Base-by-base conservation (phyloP, 2,888 invertebrate species). In the Ferrisia virgata region DNA sequence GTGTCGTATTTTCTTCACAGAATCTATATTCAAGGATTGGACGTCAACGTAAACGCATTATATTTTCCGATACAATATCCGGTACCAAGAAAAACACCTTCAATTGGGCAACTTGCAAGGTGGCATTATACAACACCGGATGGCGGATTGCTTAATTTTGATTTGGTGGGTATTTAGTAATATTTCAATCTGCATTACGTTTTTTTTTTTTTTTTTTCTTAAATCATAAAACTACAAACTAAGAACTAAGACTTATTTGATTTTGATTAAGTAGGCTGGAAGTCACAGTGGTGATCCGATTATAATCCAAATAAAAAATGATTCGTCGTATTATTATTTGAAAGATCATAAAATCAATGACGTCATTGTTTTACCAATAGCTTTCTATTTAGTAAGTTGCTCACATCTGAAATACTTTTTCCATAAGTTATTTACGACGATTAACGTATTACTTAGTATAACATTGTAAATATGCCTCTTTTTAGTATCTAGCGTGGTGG, bases 51-150 rank as follows among this genome's bases (percentile, higher is more conserved):
- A 4, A 91, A 93, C 0, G 92, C 92, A 84, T 90, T 98, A 47
- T 97, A 95, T 89, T 94, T 95, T 0, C 88, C 90, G 39, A 90
- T 95, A 0, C 87, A 91, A 43, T 96, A 92, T 88, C 97, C 97
- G 0, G 97, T 97, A 0, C 93, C 95, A 0, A 91, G 93, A 39
- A 93, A 94, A 0, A 98, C 97, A 0, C 93, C 95, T 0, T 94
- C 94, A 92, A 90, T 97, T 69, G 91, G 95, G 0, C 93, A 95
- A 3, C 89, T 94, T 0, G 92, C 97, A 22, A 92, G 92, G 86
- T 97, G 97, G 97, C 94, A 97, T 86, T 97, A 87, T 15, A 1
- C 11, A 13, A n/a, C 91, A 91, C 22, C 92, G 8, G 80, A 80
- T 28, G 15, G 31, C 2, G 43, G 43, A 15, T 9, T 43, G 43